These are phyloP conservation scores for Torymus aiolomorphi DNA, from an alignment of 2,888 invertebrate genomes.

Conservation along the genomic window DNA sequence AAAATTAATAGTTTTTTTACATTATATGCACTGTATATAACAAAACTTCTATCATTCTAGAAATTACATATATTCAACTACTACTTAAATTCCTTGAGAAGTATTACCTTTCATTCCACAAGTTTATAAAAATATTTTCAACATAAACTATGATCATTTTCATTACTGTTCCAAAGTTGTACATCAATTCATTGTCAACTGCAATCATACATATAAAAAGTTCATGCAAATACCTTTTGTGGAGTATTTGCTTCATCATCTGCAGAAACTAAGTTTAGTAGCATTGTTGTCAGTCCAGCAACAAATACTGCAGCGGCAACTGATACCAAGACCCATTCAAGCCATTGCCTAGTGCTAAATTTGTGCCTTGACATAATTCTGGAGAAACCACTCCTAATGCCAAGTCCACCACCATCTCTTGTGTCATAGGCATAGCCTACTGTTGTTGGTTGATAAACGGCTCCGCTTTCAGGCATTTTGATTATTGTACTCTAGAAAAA, in stretches of 20 bases:
- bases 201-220: background rate
- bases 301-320: slow-evolving; percentile 70
- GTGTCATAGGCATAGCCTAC: slow-evolving; percentile 74
- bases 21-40: no score
- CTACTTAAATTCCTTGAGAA: no score
- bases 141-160: background rate
- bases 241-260: slow-evolving; percentile 54
- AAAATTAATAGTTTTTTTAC: no score
- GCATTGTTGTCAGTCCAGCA: slow-evolving; percentile 70
- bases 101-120: no score
- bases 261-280: slow-evolving; percentile 68
- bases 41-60: no score
- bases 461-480: slow-evolving; percentile 73
- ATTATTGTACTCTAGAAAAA: slow-evolving; percentile 46
- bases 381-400: slow-evolving; percentile 68
- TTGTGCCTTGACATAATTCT: slow-evolving; percentile 72
- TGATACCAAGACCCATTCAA: slow-evolving; percentile 72
- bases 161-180: background rate
- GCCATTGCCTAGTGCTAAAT: slow-evolving; percentile 71
- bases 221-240: slow-evolving; percentile 52
- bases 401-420: slow-evolving; percentile 66
- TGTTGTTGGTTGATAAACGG: slow-evolving; percentile 74
- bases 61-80: no score
- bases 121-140: no score
- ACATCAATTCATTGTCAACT: background rate